phyloP scores from a whole-genome alignment of 2,797 vertebrate genomes.

The Urophycis tenuis region DNA sequence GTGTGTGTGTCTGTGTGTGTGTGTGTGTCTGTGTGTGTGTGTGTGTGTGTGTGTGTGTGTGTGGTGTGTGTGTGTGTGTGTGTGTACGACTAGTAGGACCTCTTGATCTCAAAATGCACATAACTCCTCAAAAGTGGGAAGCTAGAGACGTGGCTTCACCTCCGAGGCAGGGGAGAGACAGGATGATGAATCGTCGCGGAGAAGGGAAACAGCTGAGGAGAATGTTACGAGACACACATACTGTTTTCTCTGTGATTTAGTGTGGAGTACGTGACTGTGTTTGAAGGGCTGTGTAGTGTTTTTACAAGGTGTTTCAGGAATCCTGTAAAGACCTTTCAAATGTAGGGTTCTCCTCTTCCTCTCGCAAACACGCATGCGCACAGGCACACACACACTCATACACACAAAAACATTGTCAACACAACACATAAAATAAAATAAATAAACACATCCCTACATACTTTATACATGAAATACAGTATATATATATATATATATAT shows the following conservation, averaged over 20 bases:
- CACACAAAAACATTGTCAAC: conserved; percentile 7
- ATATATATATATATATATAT: too few relatives aligned
- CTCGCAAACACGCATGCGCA: not conserved
- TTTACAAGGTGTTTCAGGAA: not conserved
- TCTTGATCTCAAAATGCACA: not conserved
- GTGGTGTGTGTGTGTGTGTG: not conserved
- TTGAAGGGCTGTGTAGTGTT: not conserved
- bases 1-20: not conserved
- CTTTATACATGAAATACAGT: conserved; percentile 3
- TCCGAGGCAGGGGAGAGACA: not conserved
- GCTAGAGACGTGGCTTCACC: not conserved
- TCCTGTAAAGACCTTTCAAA: not conserved
- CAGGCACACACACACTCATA: not conserved
- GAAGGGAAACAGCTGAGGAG: not conserved
- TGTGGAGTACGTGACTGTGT: not conserved
- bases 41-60: not conserved
- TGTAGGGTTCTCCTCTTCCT: not conserved
- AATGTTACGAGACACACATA: not conserved
- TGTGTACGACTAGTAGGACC: not conserved
- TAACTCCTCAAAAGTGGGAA: not conserved
- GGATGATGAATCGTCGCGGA: not conserved
- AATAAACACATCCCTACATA: conserved; percentile 10
- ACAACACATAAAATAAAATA: conserved; percentile 7
- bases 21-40: not conserved
- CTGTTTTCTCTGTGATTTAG: not conserved